Evolutionary conservation across 2,888 invertebrate genomes (phyloP).

Genomic region (Tenthredo scrophulariae): DNA sequence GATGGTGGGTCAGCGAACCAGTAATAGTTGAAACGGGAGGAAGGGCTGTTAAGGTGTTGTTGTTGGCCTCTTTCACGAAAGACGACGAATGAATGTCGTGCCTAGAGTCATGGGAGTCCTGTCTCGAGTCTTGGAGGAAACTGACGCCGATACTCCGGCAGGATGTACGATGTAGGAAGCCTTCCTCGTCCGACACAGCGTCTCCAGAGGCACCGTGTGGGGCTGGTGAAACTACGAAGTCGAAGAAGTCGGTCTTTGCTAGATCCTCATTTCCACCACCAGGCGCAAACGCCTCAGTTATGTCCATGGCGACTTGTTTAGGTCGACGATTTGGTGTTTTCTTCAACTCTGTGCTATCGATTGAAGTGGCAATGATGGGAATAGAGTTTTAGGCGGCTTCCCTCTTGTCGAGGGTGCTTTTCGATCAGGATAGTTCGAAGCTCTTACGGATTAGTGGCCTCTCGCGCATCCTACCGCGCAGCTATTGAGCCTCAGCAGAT

Average conservation of each 20-base stretch:
- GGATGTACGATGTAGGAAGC: conserved; percentile 78
- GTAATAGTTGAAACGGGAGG: conserved; percentile 76
- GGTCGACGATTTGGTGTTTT: neutral
- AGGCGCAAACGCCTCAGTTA: conserved; percentile 88
- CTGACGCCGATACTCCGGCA: conserved; percentile 67
- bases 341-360: neutral
- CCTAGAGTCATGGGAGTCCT: conserved; percentile 67
- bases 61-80: conserved; percentile 81
- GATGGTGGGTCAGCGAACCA: conserved; percentile 73
- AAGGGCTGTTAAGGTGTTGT: conserved; percentile 81
- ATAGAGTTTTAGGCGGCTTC: neutral
- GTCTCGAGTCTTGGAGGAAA: conserved; percentile 67
- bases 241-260: conserved; percentile 93
- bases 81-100: conserved; percentile 68
- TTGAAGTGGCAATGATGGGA: neutral
- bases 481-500: neutral
- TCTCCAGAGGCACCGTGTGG: conserved; percentile 69
- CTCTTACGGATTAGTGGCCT: neutral
- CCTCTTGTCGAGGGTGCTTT: neutral
- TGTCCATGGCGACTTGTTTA: conserved; percentile 82
- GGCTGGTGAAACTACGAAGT: conserved; percentile 89
- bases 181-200: conserved; percentile 85
- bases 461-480: conserved; percentile 19
- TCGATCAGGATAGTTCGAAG: conserved; percentile 4
- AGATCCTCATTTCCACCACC: conserved; percentile 83